Evolutionary conservation across 2,888 invertebrate species (phyloP), one percentile per base, ranked within the genome.

Genomic region (Eumacrocentrus americanus): DNA sequence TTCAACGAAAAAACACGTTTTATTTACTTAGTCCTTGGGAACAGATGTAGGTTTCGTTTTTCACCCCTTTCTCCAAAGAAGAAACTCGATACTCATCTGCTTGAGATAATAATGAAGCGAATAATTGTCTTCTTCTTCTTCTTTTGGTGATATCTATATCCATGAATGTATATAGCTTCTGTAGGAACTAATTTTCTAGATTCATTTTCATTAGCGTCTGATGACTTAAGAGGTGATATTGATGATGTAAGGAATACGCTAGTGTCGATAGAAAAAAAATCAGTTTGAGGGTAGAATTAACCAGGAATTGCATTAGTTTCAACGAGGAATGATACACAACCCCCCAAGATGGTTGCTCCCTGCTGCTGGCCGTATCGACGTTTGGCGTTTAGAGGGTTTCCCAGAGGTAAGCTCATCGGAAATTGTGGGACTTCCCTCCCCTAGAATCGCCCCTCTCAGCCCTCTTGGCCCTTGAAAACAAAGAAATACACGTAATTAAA

Each of bases 321-420:
- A 63, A 70, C 68, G 68, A 67, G 57, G 70, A 70, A 70, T 69
- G 70, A 72, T 70, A 72, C 68, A 76, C 73, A 76, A 78, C 68
- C 73, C 71, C 53, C 71, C 78, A 78, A 78, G 77, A 78, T 78
- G 78, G 78, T 78, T 71, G 78, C 71, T 68, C 16, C 9, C 35
- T 42, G 55, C 48, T 60, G 37, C 58, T 58, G 52, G 72, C 74
- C 75, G 76, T 80, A 80, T 80, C 80, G 80, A 80, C 80, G 80
- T 80, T 79, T 79, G 75, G 75, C 76, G 70, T 74, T 80, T 80
- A 68, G 66, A 72, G 68, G 80, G 80, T 79, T 80, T 80, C 80
- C 68, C 74, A 72, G 75, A 76, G 78, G 80, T 80, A 80, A 80
- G 80, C 80, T 80, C 80, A 81, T 80, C 80, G 80, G 79, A 70